Percentiles rank a stretch among this genome's conserved stretches.
Evolutionary conservation across 2,888 invertebrate genomes (phyloP).

Genomic region (Orthonychiurus folsomi): DNA sequence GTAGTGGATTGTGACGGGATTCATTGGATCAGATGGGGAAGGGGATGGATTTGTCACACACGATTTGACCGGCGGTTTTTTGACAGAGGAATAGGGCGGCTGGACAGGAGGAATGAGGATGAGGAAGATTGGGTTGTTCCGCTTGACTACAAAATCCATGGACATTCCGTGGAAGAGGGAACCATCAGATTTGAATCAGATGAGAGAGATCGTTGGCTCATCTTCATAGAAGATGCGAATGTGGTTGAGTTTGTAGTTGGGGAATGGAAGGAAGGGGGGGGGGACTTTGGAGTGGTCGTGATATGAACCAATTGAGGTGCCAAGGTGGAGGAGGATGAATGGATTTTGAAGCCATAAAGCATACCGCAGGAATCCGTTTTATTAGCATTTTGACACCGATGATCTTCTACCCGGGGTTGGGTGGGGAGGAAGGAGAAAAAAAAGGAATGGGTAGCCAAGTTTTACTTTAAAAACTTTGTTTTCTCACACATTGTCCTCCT

Average conservation of each 20-base stretch:
- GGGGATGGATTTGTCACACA: background rate
- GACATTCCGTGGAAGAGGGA: too few species aligned
- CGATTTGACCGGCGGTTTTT: background rate
- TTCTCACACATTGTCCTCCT: slow-evolving; percentile 25
- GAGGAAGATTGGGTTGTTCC: background rate
- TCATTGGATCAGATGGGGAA: background rate
- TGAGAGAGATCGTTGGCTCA: too few species aligned
- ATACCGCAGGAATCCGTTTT: slow-evolving; percentile 39
- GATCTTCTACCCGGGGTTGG: background rate
- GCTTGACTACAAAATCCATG: background rate
- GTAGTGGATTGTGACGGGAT: background rate
- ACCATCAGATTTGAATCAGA: too few species aligned
- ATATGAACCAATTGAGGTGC: slow-evolving; percentile 31
- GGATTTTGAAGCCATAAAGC: slow-evolving; percentile 29
- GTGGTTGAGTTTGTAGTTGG: too few species aligned
- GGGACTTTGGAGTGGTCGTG: slow-evolving; percentile 23
- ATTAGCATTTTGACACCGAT: slow-evolving; percentile 38
- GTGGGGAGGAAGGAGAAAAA: slow-evolving; percentile 10
- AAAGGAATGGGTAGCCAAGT: slow-evolving; percentile 8
- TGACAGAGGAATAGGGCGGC: background rate
- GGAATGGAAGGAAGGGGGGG: too few species aligned
- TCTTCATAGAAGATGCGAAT: too few species aligned
- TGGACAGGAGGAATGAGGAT: slow-evolving; percentile 1
- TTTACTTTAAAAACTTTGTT: slow-evolving; percentile 23
- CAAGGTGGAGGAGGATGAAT: slow-evolving; percentile 15